Percentiles rank a stretch among this genome's conserved stretches.
Conservation (phyloP, 2,113 vertebrate genomes). For the Urocynchramus pylzowi region DNA sequence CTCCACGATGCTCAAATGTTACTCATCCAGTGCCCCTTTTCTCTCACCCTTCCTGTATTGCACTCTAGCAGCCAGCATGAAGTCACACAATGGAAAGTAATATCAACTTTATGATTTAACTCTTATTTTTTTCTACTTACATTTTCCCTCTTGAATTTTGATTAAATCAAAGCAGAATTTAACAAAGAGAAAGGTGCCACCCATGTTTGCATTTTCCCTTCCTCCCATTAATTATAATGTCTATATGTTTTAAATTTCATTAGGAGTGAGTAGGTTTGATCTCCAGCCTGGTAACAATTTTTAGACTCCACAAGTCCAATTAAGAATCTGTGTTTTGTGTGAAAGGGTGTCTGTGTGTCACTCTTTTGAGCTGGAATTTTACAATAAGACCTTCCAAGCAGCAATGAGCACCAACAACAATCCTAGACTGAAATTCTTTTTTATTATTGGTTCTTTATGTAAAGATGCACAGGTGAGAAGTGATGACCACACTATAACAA, state of each 20-base stretch:
- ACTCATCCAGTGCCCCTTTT: not conserved
- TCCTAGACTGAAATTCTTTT: not conserved
- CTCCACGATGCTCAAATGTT: not conserved
- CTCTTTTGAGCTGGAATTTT: not conserved
- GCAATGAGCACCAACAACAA: not conserved
- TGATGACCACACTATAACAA: not conserved
- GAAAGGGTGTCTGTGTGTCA: not conserved
- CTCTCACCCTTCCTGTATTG: not conserved
- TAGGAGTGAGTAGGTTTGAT: not conserved
- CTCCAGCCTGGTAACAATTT: not conserved
- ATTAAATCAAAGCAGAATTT: not conserved
- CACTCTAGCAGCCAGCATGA: not conserved
- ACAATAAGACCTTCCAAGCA: not conserved
- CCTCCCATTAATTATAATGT: not conserved
- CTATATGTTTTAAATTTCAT: not conserved
- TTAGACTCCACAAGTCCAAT: not conserved
- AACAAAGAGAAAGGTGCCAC: not conserved
- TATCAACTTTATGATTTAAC: not conserved
- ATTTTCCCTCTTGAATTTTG: not conserved
- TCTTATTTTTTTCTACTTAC: not conserved
- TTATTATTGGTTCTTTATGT: not conserved
- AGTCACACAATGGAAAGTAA: not conserved
- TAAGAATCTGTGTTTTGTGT: not conserved
- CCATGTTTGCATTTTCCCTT: not conserved
- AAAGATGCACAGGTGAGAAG: not conserved